Percentiles rank a stretch among this genome's conserved stretches.
phyloP scores from a whole-genome alignment of 2,113 vertebrate species.

The Symphodus melops region DNA sequence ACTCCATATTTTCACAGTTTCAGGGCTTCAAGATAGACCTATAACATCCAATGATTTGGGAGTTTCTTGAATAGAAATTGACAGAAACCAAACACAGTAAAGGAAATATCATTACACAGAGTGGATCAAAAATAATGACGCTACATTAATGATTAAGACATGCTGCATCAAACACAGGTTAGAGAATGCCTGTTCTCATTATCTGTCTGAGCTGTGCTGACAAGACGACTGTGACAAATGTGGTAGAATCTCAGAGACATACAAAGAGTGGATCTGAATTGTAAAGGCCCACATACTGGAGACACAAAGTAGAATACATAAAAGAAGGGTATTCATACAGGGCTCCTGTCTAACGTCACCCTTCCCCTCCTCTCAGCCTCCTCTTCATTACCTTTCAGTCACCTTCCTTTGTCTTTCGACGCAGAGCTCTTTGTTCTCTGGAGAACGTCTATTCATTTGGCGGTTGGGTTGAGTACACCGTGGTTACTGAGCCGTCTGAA shows the following conservation, averaged over 20 bases:
- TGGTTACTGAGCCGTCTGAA: constrained; percentile 50
- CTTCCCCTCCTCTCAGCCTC: not conserved
- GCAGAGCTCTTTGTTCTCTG: constrained; percentile 36
- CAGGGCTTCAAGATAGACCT: not conserved
- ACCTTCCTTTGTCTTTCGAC: constrained; percentile 47
- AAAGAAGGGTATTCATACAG: not conserved
- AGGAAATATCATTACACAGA: not conserved
- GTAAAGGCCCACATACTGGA: not conserved
- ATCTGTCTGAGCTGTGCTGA: constrained; percentile 10
- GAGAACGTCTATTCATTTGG: constrained; percentile 50
- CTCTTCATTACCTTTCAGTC: constrained; percentile 36
- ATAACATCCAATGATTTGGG: not conserved
- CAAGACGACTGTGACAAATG: constrained; percentile 2
- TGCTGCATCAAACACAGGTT: constrained; percentile 11
- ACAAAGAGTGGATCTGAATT: not conserved
- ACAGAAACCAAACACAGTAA: constrained; percentile 14
- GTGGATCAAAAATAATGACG: not conserved
- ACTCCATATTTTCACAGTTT: not conserved
- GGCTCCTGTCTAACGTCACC: not conserved
- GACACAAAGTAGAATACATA: not conserved
- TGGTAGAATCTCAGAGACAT: not conserved
- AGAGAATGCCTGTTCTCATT: constrained; percentile 3
- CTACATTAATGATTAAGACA: constrained; percentile 26
- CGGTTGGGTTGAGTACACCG: constrained; percentile 38
- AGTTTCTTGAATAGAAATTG: not conserved